phyloP scores from a whole-genome alignment of 2,888 invertebrate species.

The Tribolium freemani region DNA sequence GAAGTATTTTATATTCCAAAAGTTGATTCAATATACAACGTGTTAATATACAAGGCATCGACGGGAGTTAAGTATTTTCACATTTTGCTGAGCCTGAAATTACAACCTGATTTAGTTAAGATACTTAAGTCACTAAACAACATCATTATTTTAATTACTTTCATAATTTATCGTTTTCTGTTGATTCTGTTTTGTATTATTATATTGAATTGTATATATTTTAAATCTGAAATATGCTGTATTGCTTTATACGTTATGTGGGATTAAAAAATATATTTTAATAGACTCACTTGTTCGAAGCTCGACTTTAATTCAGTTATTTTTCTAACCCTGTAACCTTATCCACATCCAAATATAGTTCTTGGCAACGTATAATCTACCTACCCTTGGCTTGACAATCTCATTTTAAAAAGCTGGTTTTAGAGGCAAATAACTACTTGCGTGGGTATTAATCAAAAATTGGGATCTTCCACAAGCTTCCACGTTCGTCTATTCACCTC shows the following conservation, averaged over 20 bases:
- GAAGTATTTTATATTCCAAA: conserved; percentile 34
- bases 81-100: neutral
- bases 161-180: neutral
- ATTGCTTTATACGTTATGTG: conserved; percentile 39
- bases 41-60: neutral
- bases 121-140: conserved; percentile 2
- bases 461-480: too few relatives aligned
- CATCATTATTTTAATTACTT: neutral
- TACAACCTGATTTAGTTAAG: neutral
- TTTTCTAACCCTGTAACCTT: neutral
- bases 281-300: conserved; percentile 29
- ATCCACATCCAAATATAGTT: too few relatives aligned
- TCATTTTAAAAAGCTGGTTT: too few relatives aligned
- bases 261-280: conserved; percentile 39
- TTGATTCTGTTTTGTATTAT: conserved; percentile 19
- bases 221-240: conserved; percentile 29
- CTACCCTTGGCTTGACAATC: too few relatives aligned
- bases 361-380: too few relatives aligned
- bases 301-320: neutral
- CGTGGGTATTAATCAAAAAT: too few relatives aligned
- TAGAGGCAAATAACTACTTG: too few relatives aligned
- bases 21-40: conserved; percentile 5
- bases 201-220: conserved; percentile 32
- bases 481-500: too few relatives aligned
- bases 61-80: conserved; percentile 6